Conservation (phyloP, 2,113 vertebrate species). For the Actenoides hombroni region DNA sequence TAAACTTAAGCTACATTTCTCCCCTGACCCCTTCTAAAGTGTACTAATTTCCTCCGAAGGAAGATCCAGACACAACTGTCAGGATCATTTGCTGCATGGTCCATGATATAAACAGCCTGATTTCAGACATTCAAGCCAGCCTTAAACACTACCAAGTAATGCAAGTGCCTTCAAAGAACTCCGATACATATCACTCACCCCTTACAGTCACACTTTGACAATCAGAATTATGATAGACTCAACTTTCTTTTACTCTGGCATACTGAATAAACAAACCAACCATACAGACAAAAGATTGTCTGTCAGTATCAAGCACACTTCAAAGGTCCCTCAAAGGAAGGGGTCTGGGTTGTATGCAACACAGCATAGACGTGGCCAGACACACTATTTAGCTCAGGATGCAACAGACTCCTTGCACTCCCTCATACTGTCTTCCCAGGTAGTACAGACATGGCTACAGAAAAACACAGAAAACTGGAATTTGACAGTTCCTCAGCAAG, state of each 20-base stretch:
- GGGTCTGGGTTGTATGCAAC: neutral
- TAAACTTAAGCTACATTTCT: neutral
- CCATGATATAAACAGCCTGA: neutral
- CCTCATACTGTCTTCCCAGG: neutral
- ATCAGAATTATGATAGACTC: neutral
- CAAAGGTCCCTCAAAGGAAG: neutral
- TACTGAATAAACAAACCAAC: neutral
- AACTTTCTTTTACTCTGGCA: neutral
- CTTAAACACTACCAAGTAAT: neutral
- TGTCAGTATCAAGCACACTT: neutral
- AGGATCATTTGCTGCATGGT: neutral
- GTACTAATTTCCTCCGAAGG: neutral
- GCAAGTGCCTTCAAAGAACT: neutral
- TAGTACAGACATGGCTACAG: neutral
- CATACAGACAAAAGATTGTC: neutral
- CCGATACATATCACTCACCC: fast-evolving
- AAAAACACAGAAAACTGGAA: neutral
- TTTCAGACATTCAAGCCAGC: neutral
- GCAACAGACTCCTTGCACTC: neutral
- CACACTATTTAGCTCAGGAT: neutral
- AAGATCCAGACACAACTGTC: neutral
- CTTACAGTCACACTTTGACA: neutral
- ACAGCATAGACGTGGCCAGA: fast-evolving
- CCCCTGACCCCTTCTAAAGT: neutral
- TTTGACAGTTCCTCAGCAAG: neutral